A percentile compares a stretch with the other conserved stretches of the same genome.
These are phyloP conservation scores for Ceyx cyanopectus DNA, from an alignment of 2,113 vertebrate genomes.

Conservation along the genomic window DNA sequence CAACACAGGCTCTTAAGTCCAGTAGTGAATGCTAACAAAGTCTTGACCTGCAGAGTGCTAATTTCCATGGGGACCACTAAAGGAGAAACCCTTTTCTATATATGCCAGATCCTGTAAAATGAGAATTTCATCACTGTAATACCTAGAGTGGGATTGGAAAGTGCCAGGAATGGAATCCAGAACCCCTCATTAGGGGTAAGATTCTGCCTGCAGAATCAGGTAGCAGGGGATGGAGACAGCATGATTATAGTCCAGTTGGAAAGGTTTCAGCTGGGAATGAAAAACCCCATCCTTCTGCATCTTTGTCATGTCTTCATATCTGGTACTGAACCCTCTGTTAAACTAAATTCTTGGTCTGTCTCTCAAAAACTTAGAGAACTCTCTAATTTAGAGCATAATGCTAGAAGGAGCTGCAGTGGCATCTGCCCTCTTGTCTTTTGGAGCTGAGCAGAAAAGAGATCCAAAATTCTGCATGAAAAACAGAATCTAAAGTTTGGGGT, in stretches of 20 bases:
- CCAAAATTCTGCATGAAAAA: neutral
- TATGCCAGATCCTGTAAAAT: neutral
- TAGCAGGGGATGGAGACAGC: neutral
- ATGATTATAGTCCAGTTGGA: neutral
- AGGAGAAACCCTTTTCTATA: neutral
- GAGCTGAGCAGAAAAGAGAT: neutral
- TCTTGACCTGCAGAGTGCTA: conserved; percentile 19
- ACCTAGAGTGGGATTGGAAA: neutral
- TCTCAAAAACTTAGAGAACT: neutral
- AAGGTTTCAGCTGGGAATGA: neutral
- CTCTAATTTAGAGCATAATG: neutral
- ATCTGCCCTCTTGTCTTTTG: neutral
- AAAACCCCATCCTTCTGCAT: neutral
- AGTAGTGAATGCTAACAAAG: conserved; percentile 13
- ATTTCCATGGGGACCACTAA: neutral
- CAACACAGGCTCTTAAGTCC: neutral
- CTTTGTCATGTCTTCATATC: neutral
- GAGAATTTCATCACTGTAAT: conserved; percentile 9
- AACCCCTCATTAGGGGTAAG: neutral
- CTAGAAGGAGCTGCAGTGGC: neutral
- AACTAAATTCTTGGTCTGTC: neutral
- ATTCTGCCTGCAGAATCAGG: neutral
- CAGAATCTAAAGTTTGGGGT: neutral
- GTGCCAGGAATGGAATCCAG: conserved; percentile 10
- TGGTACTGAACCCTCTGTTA: neutral